Base-by-base conservation (phyloP, 2,888 invertebrate species). In the Chrysolina haemoptera region DNA sequence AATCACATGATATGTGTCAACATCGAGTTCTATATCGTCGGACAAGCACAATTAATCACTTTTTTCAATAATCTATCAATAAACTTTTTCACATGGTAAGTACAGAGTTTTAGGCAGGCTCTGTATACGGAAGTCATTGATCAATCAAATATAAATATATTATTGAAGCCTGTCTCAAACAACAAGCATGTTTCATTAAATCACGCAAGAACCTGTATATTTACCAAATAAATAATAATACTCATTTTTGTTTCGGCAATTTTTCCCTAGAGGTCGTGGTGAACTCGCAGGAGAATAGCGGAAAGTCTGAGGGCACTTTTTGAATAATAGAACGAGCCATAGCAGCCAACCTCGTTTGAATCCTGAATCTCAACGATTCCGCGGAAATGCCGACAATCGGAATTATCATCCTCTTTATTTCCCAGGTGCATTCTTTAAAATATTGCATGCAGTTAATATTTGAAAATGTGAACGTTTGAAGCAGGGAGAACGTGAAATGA, bases 311-410 rank as follows among this genome's bases (percentile, higher is more conserved):
- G 78, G 72, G 77, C 71, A 75, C 75, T 78, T 71, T 62, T 35
- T 80, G 81, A 79, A 80, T 81, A 81, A 81, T 81, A 78, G 76
- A 81, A 78, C 75, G 74, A 70, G 77, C 78, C 76, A 76, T 77
- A 68, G 76, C 73, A 74, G 70, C 74, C 73, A 76, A 69, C 73
- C 78, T 78, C 77, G 76, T 80, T 78, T 77, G 78, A 80, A 80
- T 80, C 76, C 79, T 70, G 76, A 80, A 80, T 75, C 79, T 71
- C 64, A 27, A 69, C 50, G 35, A 14, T 27, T 22, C n/a, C 27
- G 59, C 1, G 35, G 66, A 69, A 70, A 70, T 76, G 74, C 67
- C 67, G 70, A 64, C 74, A 74, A 72, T 73, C 76, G 64, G 53
- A 68, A 74, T 76, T 73, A 76, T 72, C 68, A 74, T 74, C 67